phyloP scores from a whole-genome alignment of 1,140 invertebrate species.

The Camponotus vicinus region DNA sequence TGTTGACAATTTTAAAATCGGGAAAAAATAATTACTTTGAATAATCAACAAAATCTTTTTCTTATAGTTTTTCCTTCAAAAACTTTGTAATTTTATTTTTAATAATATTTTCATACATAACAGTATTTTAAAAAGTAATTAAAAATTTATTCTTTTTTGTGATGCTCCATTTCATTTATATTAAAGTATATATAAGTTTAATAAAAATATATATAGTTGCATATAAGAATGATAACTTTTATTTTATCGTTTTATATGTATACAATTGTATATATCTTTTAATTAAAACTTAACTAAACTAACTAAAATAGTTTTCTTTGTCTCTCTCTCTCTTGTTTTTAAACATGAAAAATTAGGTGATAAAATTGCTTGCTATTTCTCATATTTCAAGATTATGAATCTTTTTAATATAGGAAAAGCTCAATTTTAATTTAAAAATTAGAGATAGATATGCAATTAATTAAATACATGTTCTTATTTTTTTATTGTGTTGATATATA shows the following conservation, averaged over 20 bases:
- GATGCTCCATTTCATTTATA: not conserved
- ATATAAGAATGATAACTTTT: not conserved
- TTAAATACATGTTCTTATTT: too few relatives aligned
- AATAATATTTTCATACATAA: not conserved
- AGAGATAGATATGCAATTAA: too few relatives aligned
- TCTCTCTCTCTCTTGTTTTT: not conserved
- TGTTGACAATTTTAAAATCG: not conserved
- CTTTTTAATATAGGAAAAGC: too few relatives aligned
- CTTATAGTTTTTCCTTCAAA: not conserved
- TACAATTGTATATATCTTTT: not conserved
- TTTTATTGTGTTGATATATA: too few relatives aligned
- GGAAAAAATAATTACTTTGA: not conserved
- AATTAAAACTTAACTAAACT: not conserved
- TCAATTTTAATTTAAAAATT: too few relatives aligned
- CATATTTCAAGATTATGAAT: too few relatives aligned
- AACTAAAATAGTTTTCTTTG: not conserved
- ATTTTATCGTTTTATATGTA: not conserved
- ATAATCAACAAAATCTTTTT: not conserved
- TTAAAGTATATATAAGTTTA: not conserved
- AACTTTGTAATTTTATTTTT: not conserved
- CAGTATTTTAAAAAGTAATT: not conserved
- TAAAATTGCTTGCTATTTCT: too few relatives aligned
- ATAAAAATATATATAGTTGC: not conserved
- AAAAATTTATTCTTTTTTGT: not conserved
- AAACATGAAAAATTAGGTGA: not conserved